Percentiles rank a stretch among this genome's conserved stretches.
phyloP scores from a whole-genome alignment of 64 coral and sea anemone species.

The Montipora efflorescens region DNA sequence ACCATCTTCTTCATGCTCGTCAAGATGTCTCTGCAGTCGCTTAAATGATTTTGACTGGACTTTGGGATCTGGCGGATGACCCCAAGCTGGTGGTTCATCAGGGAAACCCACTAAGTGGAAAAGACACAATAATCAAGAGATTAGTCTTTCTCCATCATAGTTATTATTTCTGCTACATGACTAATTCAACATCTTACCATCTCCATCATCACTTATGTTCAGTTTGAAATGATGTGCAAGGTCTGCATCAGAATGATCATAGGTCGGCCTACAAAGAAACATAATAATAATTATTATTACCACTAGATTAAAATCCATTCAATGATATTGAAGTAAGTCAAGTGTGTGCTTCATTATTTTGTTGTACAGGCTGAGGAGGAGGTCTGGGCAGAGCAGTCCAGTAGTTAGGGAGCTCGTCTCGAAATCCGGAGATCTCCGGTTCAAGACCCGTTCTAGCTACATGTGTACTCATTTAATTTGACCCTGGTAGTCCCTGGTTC shows the following conservation, averaged over 20 bases:
- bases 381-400: no score
- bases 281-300: neutral
- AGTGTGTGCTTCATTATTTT: no score
- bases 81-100: conserved; percentile 80
- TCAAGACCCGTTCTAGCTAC: no score
- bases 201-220: conserved; percentile 89
- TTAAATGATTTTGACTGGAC: conserved; percentile 96
- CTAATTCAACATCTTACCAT: conserved; percentile 62
- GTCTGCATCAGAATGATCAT: conserved; percentile 63
- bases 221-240: conserved; percentile 80
- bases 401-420: no score
- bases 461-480: no score
- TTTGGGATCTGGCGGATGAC: conserved; percentile 89
- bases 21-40: conserved; percentile 84
- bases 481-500: no score
- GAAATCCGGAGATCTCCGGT: no score
- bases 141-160: neutral
- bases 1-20: conserved; percentile 78
- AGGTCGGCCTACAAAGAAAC: neutral
- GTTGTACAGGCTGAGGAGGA: no score
- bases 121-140: neutral
- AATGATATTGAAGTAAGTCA: no score
- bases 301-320: no score
- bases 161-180: neutral
- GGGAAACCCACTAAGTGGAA: conserved; percentile 70